A percentile compares a stretch with the other conserved stretches of the same genome.
These are phyloP conservation scores for Epizoanthus scotinus DNA, from an alignment of 92 coral and sea anemone genomes.

Conservation along the genomic window DNA sequence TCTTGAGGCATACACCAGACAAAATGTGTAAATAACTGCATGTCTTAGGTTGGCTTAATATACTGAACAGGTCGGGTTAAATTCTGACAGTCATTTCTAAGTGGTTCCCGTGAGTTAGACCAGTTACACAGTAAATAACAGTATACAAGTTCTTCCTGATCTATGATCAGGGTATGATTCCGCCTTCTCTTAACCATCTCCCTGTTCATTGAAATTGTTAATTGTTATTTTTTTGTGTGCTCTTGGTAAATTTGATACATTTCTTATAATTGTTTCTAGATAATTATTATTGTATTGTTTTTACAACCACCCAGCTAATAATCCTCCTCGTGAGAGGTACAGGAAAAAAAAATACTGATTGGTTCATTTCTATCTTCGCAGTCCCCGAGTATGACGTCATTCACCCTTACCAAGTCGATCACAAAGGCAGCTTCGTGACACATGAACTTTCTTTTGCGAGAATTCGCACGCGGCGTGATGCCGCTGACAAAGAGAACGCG, in stretches of 20 bases:
- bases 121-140: not conserved
- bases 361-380: conserved; percentile 27
- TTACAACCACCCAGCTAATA: no score
- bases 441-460: conserved; percentile 82
- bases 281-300: no score
- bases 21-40: not conserved
- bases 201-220: no score
- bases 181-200: no score
- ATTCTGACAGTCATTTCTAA: not conserved
- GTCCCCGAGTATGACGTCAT: conserved; percentile 92
- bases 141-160: no score
- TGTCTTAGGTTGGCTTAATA: not conserved
- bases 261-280: no score
- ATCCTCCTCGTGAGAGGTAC: no score
- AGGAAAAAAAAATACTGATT: not conserved
- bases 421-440: conserved; percentile 76
- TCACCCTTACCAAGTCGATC: conserved; percentile 78
- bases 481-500: conserved; percentile 29
- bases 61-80: not conserved
- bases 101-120: not conserved
- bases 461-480: conserved; percentile 77
- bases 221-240: no score
- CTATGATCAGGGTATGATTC: no score
- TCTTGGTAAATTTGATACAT: no score
- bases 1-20: no score